phyloP scores from a whole-genome alignment of 2,797 vertebrate genomes.

The Anniella stebbinsi region DNA sequence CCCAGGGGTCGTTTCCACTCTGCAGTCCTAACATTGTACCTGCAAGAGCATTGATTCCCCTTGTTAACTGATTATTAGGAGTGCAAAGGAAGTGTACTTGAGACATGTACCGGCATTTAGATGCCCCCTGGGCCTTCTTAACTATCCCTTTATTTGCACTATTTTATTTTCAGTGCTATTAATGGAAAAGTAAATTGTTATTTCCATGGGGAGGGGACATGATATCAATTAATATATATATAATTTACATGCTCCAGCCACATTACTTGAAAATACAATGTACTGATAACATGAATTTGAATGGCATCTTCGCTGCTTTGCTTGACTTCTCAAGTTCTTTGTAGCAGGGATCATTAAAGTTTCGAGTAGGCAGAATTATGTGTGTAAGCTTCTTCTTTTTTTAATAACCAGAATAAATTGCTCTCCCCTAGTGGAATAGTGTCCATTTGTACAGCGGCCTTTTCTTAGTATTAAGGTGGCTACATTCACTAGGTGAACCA shows the following conservation, averaged over 20 bases:
- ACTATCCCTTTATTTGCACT: background rate
- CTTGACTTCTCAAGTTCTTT: background rate
- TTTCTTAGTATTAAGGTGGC: background rate
- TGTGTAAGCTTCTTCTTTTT: background rate
- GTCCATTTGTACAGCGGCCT: background rate
- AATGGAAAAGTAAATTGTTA: background rate
- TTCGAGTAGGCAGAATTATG: background rate
- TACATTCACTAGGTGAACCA: background rate
- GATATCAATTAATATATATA: background rate
- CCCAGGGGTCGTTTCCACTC: conserved; percentile 15
- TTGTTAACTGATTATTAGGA: conserved; percentile 32
- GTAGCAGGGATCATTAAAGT: background rate
- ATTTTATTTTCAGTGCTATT: background rate
- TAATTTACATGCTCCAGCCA: too few relatives aligned
- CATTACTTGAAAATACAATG: background rate
- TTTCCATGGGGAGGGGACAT: background rate
- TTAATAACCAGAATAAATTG: background rate
- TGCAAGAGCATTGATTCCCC: conserved; percentile 23
- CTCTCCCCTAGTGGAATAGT: background rate
- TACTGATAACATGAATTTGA: background rate
- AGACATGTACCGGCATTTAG: conserved; percentile 4
- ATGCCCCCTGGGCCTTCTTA: background rate
- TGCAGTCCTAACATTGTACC: conserved; percentile 10
- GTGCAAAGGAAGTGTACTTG: conserved; percentile 3
- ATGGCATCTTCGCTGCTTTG: background rate